Conservation (phyloP, 2,113 vertebrate species). For the Catagonus wagneri region DNA sequence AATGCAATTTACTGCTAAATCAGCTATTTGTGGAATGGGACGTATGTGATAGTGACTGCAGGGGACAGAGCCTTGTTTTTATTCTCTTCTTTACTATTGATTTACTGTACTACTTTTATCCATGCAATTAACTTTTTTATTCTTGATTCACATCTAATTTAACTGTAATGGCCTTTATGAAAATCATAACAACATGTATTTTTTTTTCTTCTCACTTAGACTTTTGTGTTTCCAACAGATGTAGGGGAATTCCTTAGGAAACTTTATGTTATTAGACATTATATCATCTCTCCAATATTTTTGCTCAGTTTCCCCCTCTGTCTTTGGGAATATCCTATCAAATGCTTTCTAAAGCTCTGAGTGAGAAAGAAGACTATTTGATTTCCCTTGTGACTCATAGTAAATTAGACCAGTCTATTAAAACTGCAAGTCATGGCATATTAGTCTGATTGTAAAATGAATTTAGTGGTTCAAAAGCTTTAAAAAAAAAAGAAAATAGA, state of each 20-base stretch:
- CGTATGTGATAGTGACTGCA: not conserved
- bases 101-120: conserved; percentile 36
- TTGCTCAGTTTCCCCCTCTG: not conserved
- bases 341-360: not conserved
- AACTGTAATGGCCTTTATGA: conserved; percentile 37
- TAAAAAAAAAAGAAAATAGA: not conserved
- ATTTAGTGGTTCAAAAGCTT: not conserved
- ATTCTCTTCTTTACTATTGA: not conserved
- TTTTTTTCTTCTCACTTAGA: conserved; percentile 49
- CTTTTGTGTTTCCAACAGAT: conserved; percentile 15
- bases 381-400: not conserved
- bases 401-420: not conserved
- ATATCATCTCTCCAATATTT: not conserved
- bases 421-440: not conserved
- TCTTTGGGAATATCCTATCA: not conserved
- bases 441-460: not conserved
- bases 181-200: conserved; percentile 42
- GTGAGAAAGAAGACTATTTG: not conserved
- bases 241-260: not conserved
- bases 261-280: not conserved
- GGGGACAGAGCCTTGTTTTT: conserved; percentile 31
- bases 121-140: conserved; percentile 63
- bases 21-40: conserved; percentile 9
- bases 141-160: conserved; percentile 58
- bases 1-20: conserved; percentile 68